Base-by-base conservation (phyloP, 2,888 invertebrate genomes). In the Marasmarcha lunaedactyla region DNA sequence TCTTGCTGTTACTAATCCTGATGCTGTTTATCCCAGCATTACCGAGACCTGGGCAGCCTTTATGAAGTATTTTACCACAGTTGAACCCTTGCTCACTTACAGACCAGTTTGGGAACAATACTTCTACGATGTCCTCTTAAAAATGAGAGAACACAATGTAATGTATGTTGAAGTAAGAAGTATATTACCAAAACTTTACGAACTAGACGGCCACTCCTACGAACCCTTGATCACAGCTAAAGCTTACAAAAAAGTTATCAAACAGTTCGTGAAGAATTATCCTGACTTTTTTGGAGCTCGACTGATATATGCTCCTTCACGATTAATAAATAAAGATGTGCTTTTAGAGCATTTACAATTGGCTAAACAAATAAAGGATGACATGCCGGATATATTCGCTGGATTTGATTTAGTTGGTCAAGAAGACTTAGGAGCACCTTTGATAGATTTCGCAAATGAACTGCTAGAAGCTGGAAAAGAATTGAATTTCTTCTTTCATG, bases 331-430 rank as follows among this genome's bases (percentile, higher is more conserved):
- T 10, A 48, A 51, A 0, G 42, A 51, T 1, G 59, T 66, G 0
- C 54, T 89, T 1, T 57, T 65, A 0, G 49, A 59, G 0, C 87
- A 88, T 50, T 59, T 90, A 33, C 38, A 52, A 34, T 43, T 65
- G 14, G 73, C 73, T 1, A 59, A 49, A 39, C 49, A 48, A 26
- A 61, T 88, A 12, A 84, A 86, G 59, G 53, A 52, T 1, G 58
- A 69, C 6, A 87, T 88, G 60, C 89, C 92, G 0, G 81, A 89
- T 10, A 86, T 89, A 43, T 77, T 93, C 30, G 90, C 88, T 14
- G 94, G 93, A 4, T 92, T 93, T 48, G 94, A 94, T 72, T 77
- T 94, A 42, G 92, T 93, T 0, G 93, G 93, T 0, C 90, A 90
- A 54, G 94, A 94, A 62, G 93, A 93, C 53, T 59, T 71, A 36